Evolutionary conservation across 2,888 invertebrate species (phyloP), one percentile per base, ranked within the genome.

Genomic region (Agonopterix arenella): DNA sequence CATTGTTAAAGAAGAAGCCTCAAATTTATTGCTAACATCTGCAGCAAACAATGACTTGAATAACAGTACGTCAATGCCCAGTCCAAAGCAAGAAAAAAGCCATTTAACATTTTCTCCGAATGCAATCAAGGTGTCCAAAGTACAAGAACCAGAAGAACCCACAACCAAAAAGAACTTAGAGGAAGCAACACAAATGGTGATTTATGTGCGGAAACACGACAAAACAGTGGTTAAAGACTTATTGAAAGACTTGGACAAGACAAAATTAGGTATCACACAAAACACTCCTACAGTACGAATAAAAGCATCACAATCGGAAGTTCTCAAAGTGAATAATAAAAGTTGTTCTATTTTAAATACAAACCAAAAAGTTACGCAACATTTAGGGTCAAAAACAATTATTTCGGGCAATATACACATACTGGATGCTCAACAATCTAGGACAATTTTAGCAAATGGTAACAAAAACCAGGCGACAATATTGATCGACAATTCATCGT

Each of bases 31-130:
- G 57, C 70, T 90, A n/a, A 85, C 89, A 7, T 90, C 89, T 28
- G 79, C 68, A 18, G 78, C 77, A 13, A 77, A 76, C 7, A 77
- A 64, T 51, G 75, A 79, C 52, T 62, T 74, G 44, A 82, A 70
- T 58, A 77, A 70, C 55, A 76, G 65, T 52, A 76, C 84, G 36
- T 89, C 92, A 13, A 82, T 90, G 16, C 90, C 90, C 8, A 93
- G 93, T 62, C 93, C 93, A 8, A 90, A 91, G 57, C 89, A 91
- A 65, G 92, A 90, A 67, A 93, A 93, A 65, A 93, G 93, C 63
- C 93, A 94, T 69, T 75, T 94, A 68, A 93, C 93, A 37, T 94
- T 93, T 71, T 93, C 93, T 13, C 93, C 94, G 4, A 92, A 92
- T 56, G 89, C 91, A 49, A 92, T 93, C 58, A 93, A 93, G 80